Evolutionary conservation across 37 sponge, comb jelly and placozoan genomes (phyloP).

Genomic region (Aphrocallistes beatrix): DNA sequence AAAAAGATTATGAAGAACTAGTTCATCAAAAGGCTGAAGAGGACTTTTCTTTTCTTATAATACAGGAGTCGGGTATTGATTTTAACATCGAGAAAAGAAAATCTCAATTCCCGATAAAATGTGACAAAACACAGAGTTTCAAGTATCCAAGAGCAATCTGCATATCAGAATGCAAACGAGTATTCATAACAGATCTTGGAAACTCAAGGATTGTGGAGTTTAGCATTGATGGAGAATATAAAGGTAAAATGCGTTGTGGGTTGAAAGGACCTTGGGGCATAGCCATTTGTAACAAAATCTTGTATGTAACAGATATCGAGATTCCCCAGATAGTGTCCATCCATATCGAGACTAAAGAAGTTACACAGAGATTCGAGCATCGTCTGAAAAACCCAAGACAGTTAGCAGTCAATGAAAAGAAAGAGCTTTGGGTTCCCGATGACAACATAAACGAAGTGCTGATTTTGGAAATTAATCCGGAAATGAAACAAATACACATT

Average conservation of each 20-base stretch:
- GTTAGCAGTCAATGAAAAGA: not conserved
- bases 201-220: not conserved
- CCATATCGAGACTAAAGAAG: not conserved
- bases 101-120: no score
- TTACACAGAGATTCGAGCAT: not conserved
- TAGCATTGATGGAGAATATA: not conserved
- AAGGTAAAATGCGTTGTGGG: not conserved
- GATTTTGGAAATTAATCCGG: not conserved
- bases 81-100: no score
- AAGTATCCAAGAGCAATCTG: no score
- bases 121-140: no score
- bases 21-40: no score
- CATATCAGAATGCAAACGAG: not conserved
- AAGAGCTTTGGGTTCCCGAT: not conserved
- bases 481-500: not conserved
- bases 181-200: not conserved
- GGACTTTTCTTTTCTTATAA: no score
- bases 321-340: not conserved
- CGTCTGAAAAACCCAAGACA: not conserved
- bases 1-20: no score
- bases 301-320: not conserved
- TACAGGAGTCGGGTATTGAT: no score
- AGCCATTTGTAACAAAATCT: not conserved
- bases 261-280: not conserved
- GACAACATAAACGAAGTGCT: not conserved